A percentile compares a stretch with the other conserved stretches of the same genome.
These are phyloP conservation scores for Dunckerocampus dactyliophorus DNA, from an alignment of 2,113 vertebrate species.

Conservation along the genomic window DNA sequence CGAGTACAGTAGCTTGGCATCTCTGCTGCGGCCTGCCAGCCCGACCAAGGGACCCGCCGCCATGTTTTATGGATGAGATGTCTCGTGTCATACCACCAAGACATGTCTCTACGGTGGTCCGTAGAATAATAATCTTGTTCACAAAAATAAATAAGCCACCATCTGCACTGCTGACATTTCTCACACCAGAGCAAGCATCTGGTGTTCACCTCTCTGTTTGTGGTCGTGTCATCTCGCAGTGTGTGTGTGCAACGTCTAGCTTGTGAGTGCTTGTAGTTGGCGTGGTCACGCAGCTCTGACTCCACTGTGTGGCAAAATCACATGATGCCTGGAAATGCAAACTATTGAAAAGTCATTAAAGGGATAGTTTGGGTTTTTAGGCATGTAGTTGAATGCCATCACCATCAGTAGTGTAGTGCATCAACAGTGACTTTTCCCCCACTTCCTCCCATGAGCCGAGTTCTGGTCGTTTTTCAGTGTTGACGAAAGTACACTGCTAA, in stretches of 20 bases:
- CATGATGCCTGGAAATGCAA: background rate
- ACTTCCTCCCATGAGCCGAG: too few relatives aligned
- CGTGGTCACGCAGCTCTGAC: slow-evolving; percentile 8
- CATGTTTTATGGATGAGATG: slow-evolving; percentile 70
- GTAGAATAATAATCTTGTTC: slow-evolving; percentile 1
- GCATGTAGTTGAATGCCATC: too few relatives aligned
- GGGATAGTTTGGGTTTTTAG: too few relatives aligned
- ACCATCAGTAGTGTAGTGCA: too few relatives aligned
- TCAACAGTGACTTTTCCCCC: too few relatives aligned
- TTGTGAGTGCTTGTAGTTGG: background rate
- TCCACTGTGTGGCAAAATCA: background rate
- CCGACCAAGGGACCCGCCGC: slow-evolving; percentile 8
- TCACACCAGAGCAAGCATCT: slow-evolving; percentile 51
- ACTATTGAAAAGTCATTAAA: too few relatives aligned
- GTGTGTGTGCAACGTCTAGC: slow-evolving; percentile 12
- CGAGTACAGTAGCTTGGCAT: slow-evolving; percentile 48
- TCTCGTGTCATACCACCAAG: slow-evolving; percentile 28
- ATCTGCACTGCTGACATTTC: slow-evolving; percentile 65
- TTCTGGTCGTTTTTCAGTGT: too few relatives aligned
- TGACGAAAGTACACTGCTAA: too few relatives aligned
- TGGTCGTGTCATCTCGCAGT: slow-evolving; percentile 47
- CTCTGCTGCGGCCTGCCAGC: slow-evolving; percentile 39
- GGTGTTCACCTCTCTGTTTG: slow-evolving; percentile 49
- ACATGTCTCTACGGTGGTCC: slow-evolving; percentile 42
- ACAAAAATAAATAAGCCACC: slow-evolving; percentile 31